These are phyloP conservation scores for Archips crataeganus DNA, from an alignment of 2,888 invertebrate species.

Conservation along the genomic window DNA sequence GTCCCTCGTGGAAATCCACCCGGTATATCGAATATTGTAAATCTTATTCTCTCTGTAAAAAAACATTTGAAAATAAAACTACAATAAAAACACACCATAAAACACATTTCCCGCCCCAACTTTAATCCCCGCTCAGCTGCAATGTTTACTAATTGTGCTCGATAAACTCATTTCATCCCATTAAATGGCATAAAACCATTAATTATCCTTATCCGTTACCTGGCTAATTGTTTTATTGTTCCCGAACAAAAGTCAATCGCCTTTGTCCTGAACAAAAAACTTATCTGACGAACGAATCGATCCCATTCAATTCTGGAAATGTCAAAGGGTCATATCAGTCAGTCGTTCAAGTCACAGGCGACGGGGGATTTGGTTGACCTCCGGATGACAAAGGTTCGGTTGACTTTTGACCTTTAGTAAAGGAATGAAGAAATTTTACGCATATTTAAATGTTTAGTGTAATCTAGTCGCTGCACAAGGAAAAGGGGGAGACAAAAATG, in stretches of 20 bases:
- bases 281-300: constrained; percentile 39
- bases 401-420: constrained; percentile 1
- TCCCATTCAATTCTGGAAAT: constrained; percentile 35
- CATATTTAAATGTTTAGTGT: neutral
- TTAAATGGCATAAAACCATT: constrained; percentile 11
- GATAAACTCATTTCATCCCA: constrained; percentile 17
- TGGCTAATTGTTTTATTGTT: constrained; percentile 35
- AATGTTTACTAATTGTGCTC: constrained; percentile 15
- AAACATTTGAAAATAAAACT: neutral
- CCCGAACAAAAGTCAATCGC: constrained; percentile 40
- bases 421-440: neutral
- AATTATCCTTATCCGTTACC: constrained; percentile 24
- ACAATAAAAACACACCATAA: neutral
- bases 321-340: constrained; percentile 28
- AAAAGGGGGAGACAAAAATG: neutral
- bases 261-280: constrained; percentile 47
- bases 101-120: neutral
- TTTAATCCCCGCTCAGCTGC: neutral
- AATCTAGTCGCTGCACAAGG: neutral
- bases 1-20: too few species aligned
- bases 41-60: too few species aligned
- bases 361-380: constrained; percentile 6
- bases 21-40: too few species aligned
- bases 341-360: constrained; percentile 15
- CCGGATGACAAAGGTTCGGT: constrained; percentile 4